Evolutionary conservation across 1,140 invertebrate species (phyloP), one percentile per base, ranked within the genome.

Genomic region (Cotesia chilonis): DNA sequence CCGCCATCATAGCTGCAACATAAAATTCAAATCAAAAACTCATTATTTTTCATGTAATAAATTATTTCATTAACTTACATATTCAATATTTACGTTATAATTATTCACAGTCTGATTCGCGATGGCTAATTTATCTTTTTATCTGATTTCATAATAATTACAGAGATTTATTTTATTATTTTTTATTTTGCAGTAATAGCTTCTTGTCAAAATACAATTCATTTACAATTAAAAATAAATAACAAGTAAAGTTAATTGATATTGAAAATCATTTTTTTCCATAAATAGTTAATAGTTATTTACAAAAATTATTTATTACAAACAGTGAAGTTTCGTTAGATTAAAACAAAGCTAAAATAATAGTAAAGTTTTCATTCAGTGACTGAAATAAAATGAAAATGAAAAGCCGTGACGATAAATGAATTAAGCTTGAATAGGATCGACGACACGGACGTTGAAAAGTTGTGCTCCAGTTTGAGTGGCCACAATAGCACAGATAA

Each of bases 391-490:
- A 55, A 17, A n/a, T 55, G 12, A 17, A 55, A 2, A 55, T 83
- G 80, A 67, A 71, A 90, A 83, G 17, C 52, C 10, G 41, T 41
- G 41, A 41, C 0, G 41, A n/a, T n/a, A 57, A 20, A 20, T 57
- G 54, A 57, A 61, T 61, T 10, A 20, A 35, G 12, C 35, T 36
- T 28, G 35, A 61, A 35, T 66, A 17, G 64, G 64, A 9, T 17
- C 5, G 12, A 28, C 5, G 54, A 68, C 17, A 60, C 57, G 67
- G 28, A 35, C 67, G 14, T 68, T 54, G 36, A 68, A 68, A 17
- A 68, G 54, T 6, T 59, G 6, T 4, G 67, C 59, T 14, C 57
- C 57, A 17, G 67, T 59, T 68, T 54, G 3, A 28, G 35, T 14
- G 20, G 57, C 54, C 1, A 59, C 35, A 38, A 68, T 68, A 14